These are phyloP conservation scores for Pardalotus punctatus DNA, from an alignment of 2,113 vertebrate species.

Conservation along the genomic window DNA sequence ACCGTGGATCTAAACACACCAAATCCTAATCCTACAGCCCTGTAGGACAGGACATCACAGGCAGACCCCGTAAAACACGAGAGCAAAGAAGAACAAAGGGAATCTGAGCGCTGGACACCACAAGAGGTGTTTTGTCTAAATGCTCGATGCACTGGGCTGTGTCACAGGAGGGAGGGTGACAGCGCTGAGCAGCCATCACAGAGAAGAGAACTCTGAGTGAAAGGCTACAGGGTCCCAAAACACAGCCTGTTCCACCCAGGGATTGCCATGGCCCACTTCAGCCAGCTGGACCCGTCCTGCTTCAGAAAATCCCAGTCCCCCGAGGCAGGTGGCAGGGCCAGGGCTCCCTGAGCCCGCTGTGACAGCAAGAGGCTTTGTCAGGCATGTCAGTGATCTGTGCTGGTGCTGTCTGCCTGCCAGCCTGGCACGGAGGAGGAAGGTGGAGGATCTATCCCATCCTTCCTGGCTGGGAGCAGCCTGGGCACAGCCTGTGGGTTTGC, in stretches of 20 bases:
- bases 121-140: background rate
- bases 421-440: background rate
- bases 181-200: accelerated
- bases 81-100: background rate
- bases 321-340: background rate
- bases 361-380: background rate
- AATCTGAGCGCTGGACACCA: background rate
- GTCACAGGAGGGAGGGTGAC: background rate
- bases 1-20: background rate
- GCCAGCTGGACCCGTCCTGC: background rate
- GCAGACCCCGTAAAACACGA: background rate
- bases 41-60: background rate
- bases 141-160: background rate
- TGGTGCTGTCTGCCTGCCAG: background rate
- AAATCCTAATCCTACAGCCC: background rate
- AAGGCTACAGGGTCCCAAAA: background rate
- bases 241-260: background rate
- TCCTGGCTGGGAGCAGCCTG: background rate
- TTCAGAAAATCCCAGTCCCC: background rate
- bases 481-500: background rate
- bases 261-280: accelerated
- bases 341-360: background rate
- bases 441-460: background rate
- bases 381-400: accelerated
- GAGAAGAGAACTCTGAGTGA: background rate